Evolutionary conservation across 1,140 invertebrate species (phyloP), one percentile per base, ranked within the genome.

Genomic region (Nymphalis io): DNA sequence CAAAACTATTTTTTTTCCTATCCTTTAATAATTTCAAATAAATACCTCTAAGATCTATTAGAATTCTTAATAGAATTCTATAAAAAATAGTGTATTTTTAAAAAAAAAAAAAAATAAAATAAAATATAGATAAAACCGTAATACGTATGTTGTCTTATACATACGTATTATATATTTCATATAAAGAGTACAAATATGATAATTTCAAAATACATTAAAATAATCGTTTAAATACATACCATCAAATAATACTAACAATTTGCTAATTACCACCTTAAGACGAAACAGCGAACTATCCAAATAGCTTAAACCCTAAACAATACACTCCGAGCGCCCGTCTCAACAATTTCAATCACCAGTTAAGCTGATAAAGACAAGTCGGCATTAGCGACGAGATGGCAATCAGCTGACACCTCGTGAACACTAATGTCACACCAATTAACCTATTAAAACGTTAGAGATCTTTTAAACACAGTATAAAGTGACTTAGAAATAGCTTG

Each of bases 371-470:
- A 55, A 55, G 13, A n/a, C 51, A 53, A 53, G 48, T 18, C 20
- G 48, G 20, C 20, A 53, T 53, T 53, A 53, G 40, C 40, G 18
- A 53, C 48, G 13, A 53, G 51, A 55, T 55, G 48, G 51, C 20
- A 5, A 55, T 55, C 51, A 55, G 48, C 51, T 55, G 51, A 55
- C 51, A 55, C 51, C 51, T 20, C 48, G 48, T 55, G 51, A 55
- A 55, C 51, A 55, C 15, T 55, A 55, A 55, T 55, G 51, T 15
- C 51, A 27, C 20, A 55, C 20, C 20, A 55, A 55, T 55, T 55
- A 55, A 55, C 51, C 51, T 55, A 55, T 55, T 27, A 21, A 51
- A 51, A 44, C 40, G 13, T 44, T 44, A 44, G 40, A 51, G 16
- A 51, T 51, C 48, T 8, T 3, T 20, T 20, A n/a, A 23, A 27